Conservation (phyloP, 2,797 vertebrate species). For the Chaenodraco wilsoni region DNA sequence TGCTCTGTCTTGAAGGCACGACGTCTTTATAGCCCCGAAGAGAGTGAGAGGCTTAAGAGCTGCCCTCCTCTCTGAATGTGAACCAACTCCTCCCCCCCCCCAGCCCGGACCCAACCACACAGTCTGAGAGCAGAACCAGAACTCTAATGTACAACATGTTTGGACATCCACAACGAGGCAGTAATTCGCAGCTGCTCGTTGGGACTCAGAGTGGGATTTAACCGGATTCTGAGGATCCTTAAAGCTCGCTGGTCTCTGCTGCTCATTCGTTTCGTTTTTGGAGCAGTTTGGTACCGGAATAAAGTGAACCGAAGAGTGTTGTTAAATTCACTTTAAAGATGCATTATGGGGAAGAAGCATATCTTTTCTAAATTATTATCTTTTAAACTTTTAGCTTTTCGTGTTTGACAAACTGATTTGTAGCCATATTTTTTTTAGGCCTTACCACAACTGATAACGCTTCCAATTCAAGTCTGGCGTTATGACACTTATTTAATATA, state of each 20-base stretch:
- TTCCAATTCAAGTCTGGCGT: neutral
- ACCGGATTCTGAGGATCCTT: neutral
- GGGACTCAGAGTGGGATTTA: constrained; percentile 19
- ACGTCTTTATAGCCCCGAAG: constrained; percentile 91
- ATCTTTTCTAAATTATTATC: neutral
- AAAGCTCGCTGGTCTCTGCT: constrained; percentile 3
- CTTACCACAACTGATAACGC: neutral
- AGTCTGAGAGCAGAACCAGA: constrained; percentile 56
- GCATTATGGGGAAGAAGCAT: neutral
- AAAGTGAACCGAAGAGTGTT: neutral
- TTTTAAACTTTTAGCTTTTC: neutral
- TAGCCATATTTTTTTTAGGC: neutral
- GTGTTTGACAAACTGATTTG: neutral
- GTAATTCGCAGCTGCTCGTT: constrained; percentile 15
- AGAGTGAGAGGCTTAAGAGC: constrained; percentile 81
- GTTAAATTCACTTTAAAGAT: neutral
- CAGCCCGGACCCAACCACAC: constrained; percentile 54
- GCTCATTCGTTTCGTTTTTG: neutral
- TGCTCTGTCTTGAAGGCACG: constrained; percentile 84
- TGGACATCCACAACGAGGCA: constrained; percentile 44
- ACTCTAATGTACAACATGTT: constrained; percentile 68
- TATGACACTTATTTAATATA: neutral
- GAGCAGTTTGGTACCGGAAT: neutral
- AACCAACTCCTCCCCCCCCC: constrained; percentile 91
- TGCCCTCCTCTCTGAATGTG: constrained; percentile 86